phyloP scores from a whole-genome alignment of 2,888 invertebrate genomes.

The Lathronympha strigana region DNA sequence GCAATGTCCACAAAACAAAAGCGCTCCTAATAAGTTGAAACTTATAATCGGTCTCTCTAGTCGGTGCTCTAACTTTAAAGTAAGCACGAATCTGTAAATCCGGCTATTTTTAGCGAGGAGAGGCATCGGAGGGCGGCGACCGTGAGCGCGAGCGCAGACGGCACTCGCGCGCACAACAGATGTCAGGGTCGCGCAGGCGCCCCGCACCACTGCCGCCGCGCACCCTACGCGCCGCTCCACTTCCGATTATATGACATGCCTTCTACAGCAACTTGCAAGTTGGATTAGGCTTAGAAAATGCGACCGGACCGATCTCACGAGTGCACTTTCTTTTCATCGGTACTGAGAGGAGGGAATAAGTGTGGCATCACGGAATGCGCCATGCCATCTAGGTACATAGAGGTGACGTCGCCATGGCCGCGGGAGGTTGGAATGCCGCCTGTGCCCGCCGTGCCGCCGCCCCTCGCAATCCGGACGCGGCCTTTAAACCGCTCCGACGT shows the following conservation, averaged over 20 bases:
- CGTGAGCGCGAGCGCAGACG: constrained; percentile 62
- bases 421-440: constrained; percentile 78
- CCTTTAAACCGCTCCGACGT: constrained; percentile 83
- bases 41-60: constrained; percentile 22
- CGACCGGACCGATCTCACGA: constrained; percentile 49
- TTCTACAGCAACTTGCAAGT: constrained; percentile 26
- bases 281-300: constrained; percentile 36
- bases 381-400: constrained; percentile 56
- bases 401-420: constrained; percentile 70
- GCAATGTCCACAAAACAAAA: constrained; percentile 27
- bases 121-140: constrained; percentile 75
- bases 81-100: constrained; percentile 61
- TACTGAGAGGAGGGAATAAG: constrained; percentile 51
- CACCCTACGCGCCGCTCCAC: constrained; percentile 45
- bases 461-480: constrained; percentile 82
- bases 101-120: constrained; percentile 72
- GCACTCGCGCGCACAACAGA: constrained; percentile 62
- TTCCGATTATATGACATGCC: constrained; percentile 44
- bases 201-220: constrained; percentile 52
- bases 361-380: constrained; percentile 63
- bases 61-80: constrained; percentile 42
- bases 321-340: constrained; percentile 59
- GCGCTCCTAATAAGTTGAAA: not conserved
- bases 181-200: constrained; percentile 63
- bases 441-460: constrained; percentile 66